Base-by-base conservation (phyloP, 2,797 vertebrate genomes). In the Philypnodon macrostomus region DNA sequence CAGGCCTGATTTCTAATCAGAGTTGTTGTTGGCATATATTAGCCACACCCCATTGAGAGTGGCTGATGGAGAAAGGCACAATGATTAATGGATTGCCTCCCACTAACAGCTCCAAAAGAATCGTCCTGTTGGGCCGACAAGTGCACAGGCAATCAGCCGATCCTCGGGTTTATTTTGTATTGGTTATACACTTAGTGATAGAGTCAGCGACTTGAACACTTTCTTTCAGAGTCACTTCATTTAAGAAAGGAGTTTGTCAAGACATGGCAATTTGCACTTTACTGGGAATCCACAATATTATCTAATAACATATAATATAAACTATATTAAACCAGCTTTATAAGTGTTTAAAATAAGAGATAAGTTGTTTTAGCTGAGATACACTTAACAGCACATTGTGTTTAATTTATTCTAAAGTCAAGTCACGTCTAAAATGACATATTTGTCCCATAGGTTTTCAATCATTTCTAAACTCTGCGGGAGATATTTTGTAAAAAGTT, bases 21-120 rank as follows among this genome's bases (percentile, higher is more conserved):
- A 50, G 48, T 42, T 56, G 53, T 53, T 59, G 14, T 66, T 48
- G 23, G 37, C 44, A 63, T 63, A 38, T 32, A 38, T 61, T 46
- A 52, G 24, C 40, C 47, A 48, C 40, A 48, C 17, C 53, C 58
- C n/a, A 12, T 18, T 9, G 55, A 46, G 55, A n/a, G n/a, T n/a
- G n/a, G n/a, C n/a, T n/a, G n/a, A n/a, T n/a, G n/a, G n/a, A 50
- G 31, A 27, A 35, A 23, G 39, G 40, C 27, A 16, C 53, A 17
- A 16, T 47, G 54, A 59, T 66, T 52, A 56, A 55, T 51, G 45
- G 13, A 27, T 51, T 46, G 55, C 52, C 36, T 63, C 48, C 23
- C 37, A 38, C 30, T 13, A 53, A 58, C 45, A 32, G 32, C 12
- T 61, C 33, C 21, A 45, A 54, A 31, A 27, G 6, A 34, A 44